A percentile compares a stretch with the other conserved stretches of the same genome.
Conservation (phyloP, 1,140 invertebrate species). For the Drosophila ficusphila region DNA sequence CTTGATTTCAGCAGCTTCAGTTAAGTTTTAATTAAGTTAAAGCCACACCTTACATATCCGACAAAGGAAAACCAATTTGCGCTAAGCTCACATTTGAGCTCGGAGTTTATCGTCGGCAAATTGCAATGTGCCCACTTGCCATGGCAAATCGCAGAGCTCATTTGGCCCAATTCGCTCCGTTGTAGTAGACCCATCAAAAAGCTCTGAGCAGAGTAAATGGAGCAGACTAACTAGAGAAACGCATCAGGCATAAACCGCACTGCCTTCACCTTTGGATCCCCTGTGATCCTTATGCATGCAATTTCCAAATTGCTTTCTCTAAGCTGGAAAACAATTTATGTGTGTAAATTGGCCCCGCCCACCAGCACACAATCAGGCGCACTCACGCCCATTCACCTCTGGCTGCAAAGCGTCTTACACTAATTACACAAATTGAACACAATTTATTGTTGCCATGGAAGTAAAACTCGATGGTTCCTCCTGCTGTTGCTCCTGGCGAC, state of each 20-base stretch:
- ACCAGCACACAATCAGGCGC: neutral
- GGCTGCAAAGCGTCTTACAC: constrained; percentile 58
- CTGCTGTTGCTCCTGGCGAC: constrained; percentile 28
- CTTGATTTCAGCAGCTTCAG: constrained; percentile 18
- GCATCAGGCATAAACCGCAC: constrained; percentile 36
- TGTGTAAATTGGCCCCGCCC: constrained; percentile 26
- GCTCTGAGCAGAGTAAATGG: constrained; percentile 22
- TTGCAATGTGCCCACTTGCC: constrained; percentile 12
- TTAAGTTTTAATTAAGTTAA: constrained; percentile 32
- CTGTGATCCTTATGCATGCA: constrained; percentile 14
- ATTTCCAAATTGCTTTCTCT: constrained; percentile 47
- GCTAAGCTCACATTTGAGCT: constrained; percentile 20
- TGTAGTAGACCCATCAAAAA: neutral
- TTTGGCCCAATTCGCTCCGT: neutral
- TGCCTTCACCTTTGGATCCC: constrained; percentile 1
- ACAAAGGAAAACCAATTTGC: constrained; percentile 28
- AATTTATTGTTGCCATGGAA: constrained; percentile 60
- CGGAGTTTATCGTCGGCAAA: constrained; percentile 27
- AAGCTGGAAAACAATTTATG: constrained; percentile 32
- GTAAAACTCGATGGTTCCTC: constrained; percentile 10
- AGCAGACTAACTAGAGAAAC: constrained; percentile 33
- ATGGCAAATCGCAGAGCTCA: constrained; percentile 34
- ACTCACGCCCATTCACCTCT: constrained; percentile 4
- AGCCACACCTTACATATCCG: constrained; percentile 10
- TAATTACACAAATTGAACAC: constrained; percentile 76